These are phyloP conservation scores for Drosophila simulans DNA, from an alignment of 1,140 invertebrate species.

Conservation along the genomic window DNA sequence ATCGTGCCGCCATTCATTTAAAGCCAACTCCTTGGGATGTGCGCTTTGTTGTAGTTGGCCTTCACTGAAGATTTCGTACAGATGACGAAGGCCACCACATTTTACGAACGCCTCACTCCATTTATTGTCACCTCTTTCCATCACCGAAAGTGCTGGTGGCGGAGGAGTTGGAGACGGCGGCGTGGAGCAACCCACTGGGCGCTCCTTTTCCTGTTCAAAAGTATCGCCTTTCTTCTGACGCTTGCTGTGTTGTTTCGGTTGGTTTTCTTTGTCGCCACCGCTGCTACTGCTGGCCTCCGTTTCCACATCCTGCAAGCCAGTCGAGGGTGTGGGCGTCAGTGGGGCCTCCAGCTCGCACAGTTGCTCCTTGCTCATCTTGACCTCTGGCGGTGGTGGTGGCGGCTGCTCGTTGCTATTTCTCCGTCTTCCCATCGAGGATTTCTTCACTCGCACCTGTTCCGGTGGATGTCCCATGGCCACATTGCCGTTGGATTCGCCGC, in stretches of 20 bases:
- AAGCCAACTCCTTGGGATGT: conserved; percentile 86
- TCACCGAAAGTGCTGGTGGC: conserved; percentile 18
- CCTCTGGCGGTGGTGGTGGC: conserved; percentile 30
- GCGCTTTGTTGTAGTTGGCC: conserved; percentile 88
- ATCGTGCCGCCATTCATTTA: conserved; percentile 97
- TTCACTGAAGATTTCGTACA: conserved; percentile 96
- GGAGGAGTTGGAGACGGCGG: conserved; percentile 51
- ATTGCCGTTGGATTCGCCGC: conserved; percentile 62
- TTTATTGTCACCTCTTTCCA: conserved; percentile 53
- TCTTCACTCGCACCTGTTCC: conserved; percentile 63
- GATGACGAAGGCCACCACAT: conserved; percentile 92
- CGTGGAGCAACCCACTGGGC: conserved; percentile 52
- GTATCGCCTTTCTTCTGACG: conserved; percentile 67
- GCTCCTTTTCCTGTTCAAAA: conserved; percentile 58
- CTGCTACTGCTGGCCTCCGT: conserved; percentile 57
- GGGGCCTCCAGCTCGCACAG: conserved; percentile 46
- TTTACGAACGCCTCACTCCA: conserved; percentile 94
- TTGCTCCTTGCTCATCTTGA: conserved; percentile 50
- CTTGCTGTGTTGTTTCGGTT: conserved; percentile 72
- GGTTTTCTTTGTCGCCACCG: conserved; percentile 71
- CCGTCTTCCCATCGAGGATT: conserved; percentile 38
- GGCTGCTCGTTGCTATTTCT: conserved; percentile 70
- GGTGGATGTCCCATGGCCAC: conserved; percentile 26
- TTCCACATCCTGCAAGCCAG: conserved; percentile 51
- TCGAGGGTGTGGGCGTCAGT: conserved; percentile 33